These are phyloP conservation scores for Indri indri DNA, from an alignment of 2,113 vertebrate species.

Conservation along the genomic window DNA sequence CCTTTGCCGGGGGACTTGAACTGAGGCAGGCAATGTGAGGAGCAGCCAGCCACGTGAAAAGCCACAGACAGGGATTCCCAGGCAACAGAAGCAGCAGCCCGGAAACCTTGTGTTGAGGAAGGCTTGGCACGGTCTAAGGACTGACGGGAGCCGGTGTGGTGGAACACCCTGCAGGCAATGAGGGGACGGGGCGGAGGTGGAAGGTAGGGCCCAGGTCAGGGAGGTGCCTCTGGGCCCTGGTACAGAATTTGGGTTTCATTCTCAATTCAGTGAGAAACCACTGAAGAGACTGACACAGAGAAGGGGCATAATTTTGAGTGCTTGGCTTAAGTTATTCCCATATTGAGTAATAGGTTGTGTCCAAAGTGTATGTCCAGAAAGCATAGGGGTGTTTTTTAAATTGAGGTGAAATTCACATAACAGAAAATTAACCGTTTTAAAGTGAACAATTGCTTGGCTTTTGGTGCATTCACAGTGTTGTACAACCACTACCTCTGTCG, in stretches of 20 bases:
- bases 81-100: rapidly evolving
- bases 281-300: background rate
- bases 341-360: background rate
- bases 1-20: background rate
- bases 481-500: background rate
- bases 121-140: background rate
- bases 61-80: rapidly evolving
- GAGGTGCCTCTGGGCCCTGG: background rate
- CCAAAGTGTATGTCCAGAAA: too few relatives aligned
- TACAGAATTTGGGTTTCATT: background rate
- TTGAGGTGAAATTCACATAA: background rate
- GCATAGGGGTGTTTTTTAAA: background rate
- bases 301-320: background rate
- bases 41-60: rapidly evolving
- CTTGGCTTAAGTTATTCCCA: background rate
- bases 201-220: background rate
- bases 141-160: rapidly evolving
- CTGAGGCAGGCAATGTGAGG: background rate
- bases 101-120: rapidly evolving
- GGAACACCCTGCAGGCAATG: rapidly evolving
- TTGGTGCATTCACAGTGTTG: too few relatives aligned
- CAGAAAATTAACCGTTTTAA: background rate
- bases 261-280: background rate
- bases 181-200: rapidly evolving
- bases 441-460: background rate